These are phyloP conservation scores for Neogobius melanostomus DNA, from an alignment of 2,113 vertebrate genomes.

Conservation along the genomic window DNA sequence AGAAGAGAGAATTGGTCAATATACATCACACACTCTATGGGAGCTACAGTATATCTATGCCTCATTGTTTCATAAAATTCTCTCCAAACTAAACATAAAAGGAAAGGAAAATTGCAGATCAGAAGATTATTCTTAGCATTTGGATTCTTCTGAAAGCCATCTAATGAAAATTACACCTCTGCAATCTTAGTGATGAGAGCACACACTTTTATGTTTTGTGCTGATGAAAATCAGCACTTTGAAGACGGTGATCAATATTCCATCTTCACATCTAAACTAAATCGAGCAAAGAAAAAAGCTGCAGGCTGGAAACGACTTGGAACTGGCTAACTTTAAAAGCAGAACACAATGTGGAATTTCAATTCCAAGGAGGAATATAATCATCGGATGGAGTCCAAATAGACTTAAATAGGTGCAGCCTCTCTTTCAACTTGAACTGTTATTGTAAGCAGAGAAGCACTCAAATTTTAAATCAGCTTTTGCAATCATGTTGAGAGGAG, in stretches of 20 bases:
- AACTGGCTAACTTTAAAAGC: constrained; percentile 7
- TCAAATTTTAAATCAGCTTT: constrained; percentile 63
- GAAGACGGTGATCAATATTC: constrained; percentile 21
- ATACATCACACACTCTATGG: neutral
- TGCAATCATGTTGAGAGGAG: constrained; percentile 59
- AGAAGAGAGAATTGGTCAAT: constrained; percentile 2
- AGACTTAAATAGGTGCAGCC: constrained; percentile 21
- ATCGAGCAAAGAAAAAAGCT: constrained; percentile 6
- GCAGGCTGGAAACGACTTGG: constrained; percentile 19
- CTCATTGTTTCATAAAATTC: constrained; percentile 37
- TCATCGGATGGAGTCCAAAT: constrained; percentile 21
- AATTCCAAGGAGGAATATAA: constrained; percentile 23
- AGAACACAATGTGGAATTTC: constrained; percentile 30
- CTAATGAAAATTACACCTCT: constrained; percentile 50
- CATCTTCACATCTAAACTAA: constrained; percentile 35
- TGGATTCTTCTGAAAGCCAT: constrained; percentile 43
- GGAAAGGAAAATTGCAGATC: constrained; percentile 21
- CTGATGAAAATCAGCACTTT: constrained; percentile 48
- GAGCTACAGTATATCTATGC: constrained; percentile 28
- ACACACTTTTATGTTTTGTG: constrained; percentile 33
- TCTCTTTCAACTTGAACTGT: constrained; percentile 35
- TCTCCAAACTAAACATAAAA: constrained; percentile 43
- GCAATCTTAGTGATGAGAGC: constrained; percentile 37
- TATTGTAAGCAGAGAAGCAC: constrained; percentile 49
- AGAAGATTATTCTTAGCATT: constrained; percentile 41